Evolutionary conservation across 2,113 vertebrate genomes (phyloP).

Genomic region (Crotalus tigris): DNA sequence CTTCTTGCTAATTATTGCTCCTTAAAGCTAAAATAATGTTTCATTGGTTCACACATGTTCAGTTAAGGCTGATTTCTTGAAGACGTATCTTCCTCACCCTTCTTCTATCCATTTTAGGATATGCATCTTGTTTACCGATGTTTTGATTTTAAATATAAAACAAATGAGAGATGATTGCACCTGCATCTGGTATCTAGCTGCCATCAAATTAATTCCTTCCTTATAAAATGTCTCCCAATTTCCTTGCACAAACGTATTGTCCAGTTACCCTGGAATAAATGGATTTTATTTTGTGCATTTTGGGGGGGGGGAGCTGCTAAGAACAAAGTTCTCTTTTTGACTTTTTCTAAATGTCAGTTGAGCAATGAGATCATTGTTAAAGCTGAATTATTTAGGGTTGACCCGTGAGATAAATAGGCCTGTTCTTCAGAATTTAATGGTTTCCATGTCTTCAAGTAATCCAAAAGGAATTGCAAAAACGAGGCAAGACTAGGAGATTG

Average conservation of each 20-base stretch:
- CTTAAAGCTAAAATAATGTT: slow-evolving; percentile 21
- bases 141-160: neutral
- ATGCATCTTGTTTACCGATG: neutral
- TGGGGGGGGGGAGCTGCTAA: neutral
- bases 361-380: neutral
- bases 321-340: neutral
- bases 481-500: neutral
- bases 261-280: neutral
- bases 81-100: neutral
- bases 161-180: neutral
- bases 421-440: neutral
- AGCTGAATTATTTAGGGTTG: no score
- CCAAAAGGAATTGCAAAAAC: neutral
- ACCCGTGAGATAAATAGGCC: neutral
- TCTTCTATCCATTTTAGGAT: neutral
- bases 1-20: neutral
- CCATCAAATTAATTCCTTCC: neutral
- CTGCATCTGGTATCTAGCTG: neutral
- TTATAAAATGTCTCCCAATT: neutral
- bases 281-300: neutral
- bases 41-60: neutral
- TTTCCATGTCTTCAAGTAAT: neutral
- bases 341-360: neutral
- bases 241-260: slow-evolving; percentile 1
- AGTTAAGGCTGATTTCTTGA: neutral